Evolutionary conservation across 2,888 invertebrate species (phyloP), one percentile per base, ranked within the genome.

Genomic region (Nomada lathburiana): DNA sequence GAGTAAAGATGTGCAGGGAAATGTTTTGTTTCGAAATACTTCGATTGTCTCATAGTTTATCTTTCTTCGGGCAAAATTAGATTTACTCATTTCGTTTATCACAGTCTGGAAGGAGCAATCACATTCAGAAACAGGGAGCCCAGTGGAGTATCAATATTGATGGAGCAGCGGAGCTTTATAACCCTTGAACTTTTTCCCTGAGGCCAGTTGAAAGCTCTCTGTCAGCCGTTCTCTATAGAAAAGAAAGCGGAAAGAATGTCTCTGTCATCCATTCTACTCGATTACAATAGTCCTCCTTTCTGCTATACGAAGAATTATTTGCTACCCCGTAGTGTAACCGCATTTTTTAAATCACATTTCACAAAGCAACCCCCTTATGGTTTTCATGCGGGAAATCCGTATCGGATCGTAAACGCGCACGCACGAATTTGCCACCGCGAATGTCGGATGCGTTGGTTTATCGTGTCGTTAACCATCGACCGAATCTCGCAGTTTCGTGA

Each of bases 401-500:
- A 29, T 16, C 16, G 18, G 10, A 64, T 42, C 42, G 57, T 7
- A 26, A 59, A 29, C 44, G 18, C 16, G 59, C 42, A 23, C 23
- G 29, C 64, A 23, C 26, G 26, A 11, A 64, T 57, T 16, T 42
- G 10, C 47, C 2, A 16, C 20, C 36, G 16, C 16, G 26, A 62
- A 29, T 29, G 47, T 74, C 26, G 57, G 20, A 23, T 50, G 18
- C 11, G 53, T 20, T 26, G 52, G 50, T 71, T 52, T 57, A 71
- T 57, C 59, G 67, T 55, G n/a, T 57, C 55, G 73, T 80, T 65
- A 65, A 53, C 53, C 36, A 11, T 50, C 50, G 53, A 53, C 13
- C 20, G 57, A 63, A 67, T 71, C 55, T 42, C 62, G 36, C 13
- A 72, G 11, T 52, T 20, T 16, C 67, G 16, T n/a, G 67, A 72